Evolutionary conservation across 2,797 vertebrate species (phyloP).

Genomic region (Calcarius lapponicus): DNA sequence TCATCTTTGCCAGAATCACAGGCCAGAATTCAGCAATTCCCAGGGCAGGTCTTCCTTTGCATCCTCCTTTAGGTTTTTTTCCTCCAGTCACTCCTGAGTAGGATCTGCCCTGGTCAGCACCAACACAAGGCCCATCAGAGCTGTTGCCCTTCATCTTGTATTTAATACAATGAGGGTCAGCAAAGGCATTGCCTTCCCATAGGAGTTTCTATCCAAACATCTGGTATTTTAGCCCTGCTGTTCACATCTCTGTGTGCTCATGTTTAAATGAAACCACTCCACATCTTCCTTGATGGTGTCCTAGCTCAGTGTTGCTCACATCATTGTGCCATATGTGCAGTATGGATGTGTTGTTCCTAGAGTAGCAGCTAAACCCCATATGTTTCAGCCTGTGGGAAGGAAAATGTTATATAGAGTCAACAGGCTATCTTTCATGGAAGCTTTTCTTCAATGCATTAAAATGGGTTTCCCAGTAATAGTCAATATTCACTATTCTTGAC

Average conservation of each 20-base stretch:
- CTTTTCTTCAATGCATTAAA: not conserved
- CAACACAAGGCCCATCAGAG: not conserved
- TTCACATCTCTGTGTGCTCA: not conserved
- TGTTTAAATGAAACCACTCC: conserved; percentile 33
- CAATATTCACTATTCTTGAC: not conserved
- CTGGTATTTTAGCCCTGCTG: not conserved
- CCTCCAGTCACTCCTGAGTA: not conserved
- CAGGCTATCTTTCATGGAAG: not conserved
- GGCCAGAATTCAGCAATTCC: not conserved
- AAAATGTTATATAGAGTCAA: conserved; percentile 9
- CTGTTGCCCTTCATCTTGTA: not conserved
- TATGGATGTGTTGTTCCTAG: conserved; percentile 50
- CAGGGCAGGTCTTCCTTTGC: not conserved
- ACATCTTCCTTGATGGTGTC: conserved; percentile 33
- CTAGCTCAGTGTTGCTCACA: conserved; percentile 50
- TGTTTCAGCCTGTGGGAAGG: conserved; percentile 28
- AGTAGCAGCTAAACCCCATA: conserved; percentile 43
- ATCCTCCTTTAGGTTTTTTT: not conserved
- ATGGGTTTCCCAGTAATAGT: not conserved
- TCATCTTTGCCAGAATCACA: not conserved
- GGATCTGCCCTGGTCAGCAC: not conserved
- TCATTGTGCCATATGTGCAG: conserved; percentile 56
- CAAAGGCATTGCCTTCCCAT: not conserved
- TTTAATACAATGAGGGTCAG: not conserved
- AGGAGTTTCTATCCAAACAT: not conserved